Percentiles rank a stretch among this genome's conserved stretches.
These are phyloP conservation scores for Nyctibius bracteatus DNA, from an alignment of 2,113 vertebrate species.

Conservation along the genomic window DNA sequence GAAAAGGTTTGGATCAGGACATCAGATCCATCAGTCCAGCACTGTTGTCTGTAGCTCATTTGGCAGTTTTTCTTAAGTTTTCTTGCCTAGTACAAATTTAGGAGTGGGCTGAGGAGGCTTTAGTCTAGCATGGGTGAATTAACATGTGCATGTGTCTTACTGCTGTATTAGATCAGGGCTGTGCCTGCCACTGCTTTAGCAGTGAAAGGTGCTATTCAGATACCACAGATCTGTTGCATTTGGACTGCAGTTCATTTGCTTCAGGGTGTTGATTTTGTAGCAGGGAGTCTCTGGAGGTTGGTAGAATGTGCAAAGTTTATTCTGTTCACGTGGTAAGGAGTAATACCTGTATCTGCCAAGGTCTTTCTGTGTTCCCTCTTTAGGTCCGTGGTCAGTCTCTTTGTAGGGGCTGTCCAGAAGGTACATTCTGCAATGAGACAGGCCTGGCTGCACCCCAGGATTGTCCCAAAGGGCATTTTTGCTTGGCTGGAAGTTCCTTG, in stretches of 20 bases:
- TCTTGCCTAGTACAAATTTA: too few species aligned
- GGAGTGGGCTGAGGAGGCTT: not conserved
- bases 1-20: not conserved
- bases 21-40: not conserved
- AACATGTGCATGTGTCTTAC: accelerated
- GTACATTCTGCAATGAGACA: constrained; percentile 80
- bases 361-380: not conserved
- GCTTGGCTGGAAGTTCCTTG: constrained; percentile 68
- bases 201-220: not conserved
- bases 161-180: not conserved
- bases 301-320: accelerated
- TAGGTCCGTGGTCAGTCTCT: constrained; percentile 73
- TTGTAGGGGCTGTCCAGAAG: constrained; percentile 78
- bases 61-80: not conserved
- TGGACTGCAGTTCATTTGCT: not conserved
- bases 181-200: not conserved
- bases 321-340: accelerated
- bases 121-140: not conserved
- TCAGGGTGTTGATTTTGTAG: not conserved
- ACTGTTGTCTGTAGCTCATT: accelerated
- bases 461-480: constrained; percentile 86
- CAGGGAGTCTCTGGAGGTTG: not conserved
- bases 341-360: not conserved
- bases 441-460: constrained; percentile 67
- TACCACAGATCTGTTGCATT: not conserved